Base-by-base conservation (phyloP, 2,888 invertebrate genomes). In the Nycteola revayana region DNA sequence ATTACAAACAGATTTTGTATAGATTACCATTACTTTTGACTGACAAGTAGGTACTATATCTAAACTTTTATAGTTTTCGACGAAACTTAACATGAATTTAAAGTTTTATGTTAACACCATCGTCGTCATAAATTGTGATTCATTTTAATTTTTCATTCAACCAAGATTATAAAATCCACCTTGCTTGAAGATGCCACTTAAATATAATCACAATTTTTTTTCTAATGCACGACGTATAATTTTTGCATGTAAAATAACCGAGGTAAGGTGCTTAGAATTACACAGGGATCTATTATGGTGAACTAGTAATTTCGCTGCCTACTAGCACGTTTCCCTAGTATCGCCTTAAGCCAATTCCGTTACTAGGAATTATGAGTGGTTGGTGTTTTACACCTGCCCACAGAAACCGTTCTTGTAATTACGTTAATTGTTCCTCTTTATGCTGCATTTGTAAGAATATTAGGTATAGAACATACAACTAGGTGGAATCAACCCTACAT, bases 321-420 rank as follows among this genome's bases (percentile, higher is more conserved):
- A 80, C 78, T 74, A 71, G 72, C 81, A 80, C 71, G 80, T 77
- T 83, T 83, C 76, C 74, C 75, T 75, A 75, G 74, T 70, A 76
- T 69, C 67, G 81, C 83, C 82, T 72, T 73, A 75, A 84, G 84
- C 77, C 71, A 69, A 72, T 75, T 71, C 84, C 78, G 83, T 83
- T 84, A 76, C 79, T 72, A 81, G 75, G 75, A 78, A 85, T 85
- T 82, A 83, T 82, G 77, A 82, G 69, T 74, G 49, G 67, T 71
- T 67, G 68, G 65, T 66, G 66, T 64, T 66, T 67, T 77, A 73
- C 87, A 87, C 87, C 87, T 87, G 87, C 85, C 69, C 60, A 64
- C 71, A 60, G 74, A 70, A 83, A 83, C 82, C 74, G 83, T 84
- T 80, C 68, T 66, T 49, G 66, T 81, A 83, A 83, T 83, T 83